Percentiles rank a stretch among this genome's conserved stretches.
These are phyloP conservation scores for Parapsyche elsis DNA, from an alignment of 1,140 invertebrate species.

Conservation along the genomic window DNA sequence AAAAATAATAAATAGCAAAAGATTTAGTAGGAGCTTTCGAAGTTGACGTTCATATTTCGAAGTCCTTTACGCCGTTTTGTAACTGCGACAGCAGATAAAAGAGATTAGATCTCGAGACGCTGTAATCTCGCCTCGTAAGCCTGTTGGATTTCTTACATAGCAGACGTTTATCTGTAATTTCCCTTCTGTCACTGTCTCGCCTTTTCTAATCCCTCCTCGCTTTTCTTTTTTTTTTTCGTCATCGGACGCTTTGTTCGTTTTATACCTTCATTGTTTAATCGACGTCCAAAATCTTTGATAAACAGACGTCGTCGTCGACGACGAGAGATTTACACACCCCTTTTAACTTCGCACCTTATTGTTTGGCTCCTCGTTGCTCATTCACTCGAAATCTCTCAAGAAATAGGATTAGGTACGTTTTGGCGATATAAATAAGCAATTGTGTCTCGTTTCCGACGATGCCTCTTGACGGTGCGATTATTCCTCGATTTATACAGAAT, in stretches of 20 bases:
- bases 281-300: neutral
- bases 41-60: conserved; percentile 23
- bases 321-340: neutral
- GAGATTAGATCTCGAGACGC: conserved; percentile 31
- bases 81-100: neutral
- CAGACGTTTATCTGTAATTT: conserved; percentile 34
- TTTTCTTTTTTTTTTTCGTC: conserved; percentile 1
- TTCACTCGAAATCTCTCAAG: too few species aligned
- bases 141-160: conserved; percentile 32
- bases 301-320: neutral
- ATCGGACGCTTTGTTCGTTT: too few species aligned
- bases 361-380: too few species aligned
- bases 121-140: conserved; percentile 31
- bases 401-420: too few species aligned
- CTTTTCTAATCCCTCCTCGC: neutral
- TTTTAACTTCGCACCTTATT: too few species aligned
- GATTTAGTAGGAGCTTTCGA: conserved; percentile 11
- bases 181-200: conserved; percentile 25
- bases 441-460: too few species aligned
- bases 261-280: conserved; percentile 3
- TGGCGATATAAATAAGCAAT: too few species aligned
- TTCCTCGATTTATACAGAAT: too few species aligned
- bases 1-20: neutral
- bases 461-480: too few species aligned
- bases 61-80: neutral